These are phyloP conservation scores for Trachelipus rathkii DNA, from an alignment of 1,140 invertebrate genomes.

Conservation along the genomic window DNA sequence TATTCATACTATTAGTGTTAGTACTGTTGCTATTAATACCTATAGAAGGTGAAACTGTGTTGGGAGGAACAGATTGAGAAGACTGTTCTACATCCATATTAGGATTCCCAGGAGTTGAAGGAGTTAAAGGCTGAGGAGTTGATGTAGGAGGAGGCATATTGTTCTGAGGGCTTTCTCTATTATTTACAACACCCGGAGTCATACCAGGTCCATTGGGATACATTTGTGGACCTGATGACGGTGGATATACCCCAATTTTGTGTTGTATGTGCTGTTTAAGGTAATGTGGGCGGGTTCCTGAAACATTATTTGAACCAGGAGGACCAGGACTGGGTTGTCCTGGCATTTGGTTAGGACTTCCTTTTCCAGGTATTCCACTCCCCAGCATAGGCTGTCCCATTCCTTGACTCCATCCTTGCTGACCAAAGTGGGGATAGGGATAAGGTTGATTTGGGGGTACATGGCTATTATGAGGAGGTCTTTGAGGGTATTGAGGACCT, in stretches of 20 bases:
- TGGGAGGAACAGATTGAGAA: constrained; percentile 39
- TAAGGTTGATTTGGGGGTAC: constrained; percentile 48
- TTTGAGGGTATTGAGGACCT: constrained; percentile 52
- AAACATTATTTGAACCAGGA: constrained; percentile 37
- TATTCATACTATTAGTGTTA: constrained; percentile 37
- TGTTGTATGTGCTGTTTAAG: constrained; percentile 62
- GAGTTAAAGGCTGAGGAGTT: constrained; percentile 51
- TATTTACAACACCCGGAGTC: constrained; percentile 31
- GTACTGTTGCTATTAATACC: constrained; percentile 27
- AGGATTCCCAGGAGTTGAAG: constrained; percentile 29
- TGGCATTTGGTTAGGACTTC: constrained; percentile 46
- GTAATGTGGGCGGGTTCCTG: constrained; percentile 52
- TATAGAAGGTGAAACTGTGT: constrained; percentile 27
- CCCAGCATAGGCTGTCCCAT: constrained; percentile 36
- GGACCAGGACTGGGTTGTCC: constrained; percentile 43
- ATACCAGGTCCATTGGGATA: constrained; percentile 43
- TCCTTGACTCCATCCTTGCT: constrained; percentile 39
- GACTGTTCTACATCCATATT: constrained; percentile 18
- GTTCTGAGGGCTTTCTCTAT: constrained; percentile 60
- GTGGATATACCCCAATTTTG: constrained; percentile 44
- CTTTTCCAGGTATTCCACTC: constrained; percentile 44
- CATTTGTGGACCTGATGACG: constrained; percentile 36
- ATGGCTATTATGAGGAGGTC: constrained; percentile 56
- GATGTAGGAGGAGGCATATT: constrained; percentile 53
- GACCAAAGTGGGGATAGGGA: constrained; percentile 41